Percentiles rank a stretch among this genome's conserved stretches.
phyloP scores from a whole-genome alignment of 2,113 vertebrate species.

The Bos taurus region ARS-UCD2.0 NC_037349.1:5638501-5639000 shows the following conservation, averaged over 20 bases:
- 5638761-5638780: background rate
- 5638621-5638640: background rate
- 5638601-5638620: background rate
- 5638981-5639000: background rate
- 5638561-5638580: background rate
- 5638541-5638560: background rate
- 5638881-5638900: background rate
- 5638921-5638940: background rate
- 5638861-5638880: background rate
- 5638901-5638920: fast-evolving
- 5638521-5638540: background rate
- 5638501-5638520: background rate
- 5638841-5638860: background rate
- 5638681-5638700: background rate
- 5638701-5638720: background rate
- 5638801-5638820: background rate
- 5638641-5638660: background rate
- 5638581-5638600: background rate
- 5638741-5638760: background rate
- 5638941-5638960: background rate
- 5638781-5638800: background rate
- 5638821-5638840: background rate
- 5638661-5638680: background rate
- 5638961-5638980: background rate
- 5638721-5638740: background rate